Evolutionary conservation across 2,113 vertebrate genomes (phyloP), one percentile per base, ranked within the genome.

Genomic region (Ptilonorhynchus violaceus): DNA sequence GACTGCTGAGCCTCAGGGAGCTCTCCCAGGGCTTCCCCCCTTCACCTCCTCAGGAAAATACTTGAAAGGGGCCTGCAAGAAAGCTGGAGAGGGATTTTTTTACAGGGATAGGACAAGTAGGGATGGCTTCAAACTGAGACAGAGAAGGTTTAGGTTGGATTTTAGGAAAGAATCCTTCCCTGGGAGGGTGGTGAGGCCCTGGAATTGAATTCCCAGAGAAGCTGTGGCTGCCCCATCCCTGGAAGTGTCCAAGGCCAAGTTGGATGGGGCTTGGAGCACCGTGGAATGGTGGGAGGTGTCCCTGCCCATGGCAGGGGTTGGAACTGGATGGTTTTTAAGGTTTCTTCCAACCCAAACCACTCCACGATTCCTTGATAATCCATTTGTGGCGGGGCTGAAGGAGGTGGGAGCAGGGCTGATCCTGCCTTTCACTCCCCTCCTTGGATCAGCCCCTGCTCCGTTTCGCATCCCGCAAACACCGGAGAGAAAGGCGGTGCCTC

Each of bases 231-330:
- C 22, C 7, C 18, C 25, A 63, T 49, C 22, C 42, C 27, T 63
- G 56, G 18, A 28, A 56, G 1, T 28, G 18, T 28, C 0, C 41
- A 0, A 42, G 42, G 15, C 25, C 41, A 35, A 30, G 5, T 0
- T 69, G 70, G 70, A 41, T 0, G 0, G 12, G 10, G 30, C 24
- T 69, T 83, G 49, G 42, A 77, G 4, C 41, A 42, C 0, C 17
- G 25, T 63, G 79, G 47, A 7, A 9, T 11, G 10, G 18, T 56
- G 72, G 35, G 2, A 69, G 9, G 4, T 27, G 30, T 62, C 47
- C n/a, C 24, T 75, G 30, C 5, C 25, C 18, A 1, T 5, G 37
- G 35, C 42, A 20, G 27, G 15, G 20, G 14, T 3, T 46, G 39
- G 79, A 69, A 27, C 14, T 3, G 10, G 2, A 18, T 42, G 47